Percentiles rank a stretch among this genome's conserved stretches.
These are phyloP conservation scores for Alethe castanea DNA, from an alignment of 2,113 vertebrate genomes.

Conservation along the genomic window DNA sequence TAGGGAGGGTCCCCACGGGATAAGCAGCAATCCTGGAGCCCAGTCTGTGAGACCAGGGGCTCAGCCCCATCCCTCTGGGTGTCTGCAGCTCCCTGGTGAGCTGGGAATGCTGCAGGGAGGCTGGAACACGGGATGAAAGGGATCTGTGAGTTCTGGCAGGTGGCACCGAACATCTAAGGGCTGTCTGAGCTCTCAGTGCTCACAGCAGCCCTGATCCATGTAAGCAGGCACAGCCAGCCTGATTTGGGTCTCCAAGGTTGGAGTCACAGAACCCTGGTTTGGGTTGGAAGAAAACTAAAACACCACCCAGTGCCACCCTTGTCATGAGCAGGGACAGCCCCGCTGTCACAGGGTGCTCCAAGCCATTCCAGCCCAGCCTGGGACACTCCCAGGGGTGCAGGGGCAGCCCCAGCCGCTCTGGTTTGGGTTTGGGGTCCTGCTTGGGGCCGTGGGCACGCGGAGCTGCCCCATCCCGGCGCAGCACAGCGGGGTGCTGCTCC, in stretches of 20 bases:
- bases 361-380: background rate
- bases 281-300: background rate
- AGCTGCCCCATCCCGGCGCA: background rate
- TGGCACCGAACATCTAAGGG: background rate
- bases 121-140: background rate
- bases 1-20: rapidly evolving
- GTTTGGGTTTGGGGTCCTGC: background rate
- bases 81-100: background rate
- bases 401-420: background rate
- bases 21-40: background rate
- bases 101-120: background rate
- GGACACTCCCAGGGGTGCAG: background rate
- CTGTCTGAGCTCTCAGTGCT: background rate
- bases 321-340: background rate
- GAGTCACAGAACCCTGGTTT: background rate
- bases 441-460: background rate
- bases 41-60: rapidly evolving
- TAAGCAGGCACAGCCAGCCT: background rate
- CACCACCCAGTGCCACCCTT: rapidly evolving
- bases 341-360: background rate
- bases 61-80: background rate
- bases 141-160: background rate
- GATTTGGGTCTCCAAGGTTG: background rate
- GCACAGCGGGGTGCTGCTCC: background rate
- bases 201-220: background rate